Evolutionary conservation across 92 coral and sea anemone species (phyloP).

Genomic region (Diadumene lineata): DNA sequence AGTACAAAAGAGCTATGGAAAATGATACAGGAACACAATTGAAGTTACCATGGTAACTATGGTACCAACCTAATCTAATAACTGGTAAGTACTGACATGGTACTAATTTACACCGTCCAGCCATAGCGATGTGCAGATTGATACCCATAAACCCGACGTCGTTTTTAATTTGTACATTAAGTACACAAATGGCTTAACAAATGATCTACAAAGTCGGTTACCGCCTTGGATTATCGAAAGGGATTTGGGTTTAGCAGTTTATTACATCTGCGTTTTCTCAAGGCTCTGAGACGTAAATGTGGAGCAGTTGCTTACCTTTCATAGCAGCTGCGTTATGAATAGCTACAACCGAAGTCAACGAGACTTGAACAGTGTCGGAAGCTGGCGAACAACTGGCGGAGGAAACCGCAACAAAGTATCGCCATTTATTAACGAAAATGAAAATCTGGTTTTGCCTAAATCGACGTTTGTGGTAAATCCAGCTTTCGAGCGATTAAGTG

Average conservation of each 20-base stretch:
- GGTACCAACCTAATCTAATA: too few species aligned
- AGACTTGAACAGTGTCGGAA: neutral
- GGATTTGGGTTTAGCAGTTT: too few species aligned
- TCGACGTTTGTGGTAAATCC: conserved; percentile 9
- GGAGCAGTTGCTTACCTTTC: neutral
- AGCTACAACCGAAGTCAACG: too few species aligned
- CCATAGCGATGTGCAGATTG: neutral
- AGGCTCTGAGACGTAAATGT: too few species aligned
- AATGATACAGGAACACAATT: neutral
- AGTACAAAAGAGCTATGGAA: neutral
- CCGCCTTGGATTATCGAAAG: conserved; percentile 4
- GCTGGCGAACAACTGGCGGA: neutral
- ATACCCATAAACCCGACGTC: neutral
- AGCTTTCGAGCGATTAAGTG: conserved; percentile 11
- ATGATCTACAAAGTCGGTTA: neutral
- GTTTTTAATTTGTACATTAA: neutral
- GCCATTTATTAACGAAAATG: neutral
- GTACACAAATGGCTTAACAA: conserved; percentile 18
- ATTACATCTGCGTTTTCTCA: too few species aligned
- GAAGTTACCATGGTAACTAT: neutral
- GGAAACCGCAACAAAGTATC: neutral
- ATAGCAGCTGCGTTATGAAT: neutral
- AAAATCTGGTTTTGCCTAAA: neutral
- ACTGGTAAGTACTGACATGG: too few species aligned
- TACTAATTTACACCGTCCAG: neutral